Conservation (phyloP, 2,888 invertebrate species). For the Zaprionus bogoriensis region DNA sequence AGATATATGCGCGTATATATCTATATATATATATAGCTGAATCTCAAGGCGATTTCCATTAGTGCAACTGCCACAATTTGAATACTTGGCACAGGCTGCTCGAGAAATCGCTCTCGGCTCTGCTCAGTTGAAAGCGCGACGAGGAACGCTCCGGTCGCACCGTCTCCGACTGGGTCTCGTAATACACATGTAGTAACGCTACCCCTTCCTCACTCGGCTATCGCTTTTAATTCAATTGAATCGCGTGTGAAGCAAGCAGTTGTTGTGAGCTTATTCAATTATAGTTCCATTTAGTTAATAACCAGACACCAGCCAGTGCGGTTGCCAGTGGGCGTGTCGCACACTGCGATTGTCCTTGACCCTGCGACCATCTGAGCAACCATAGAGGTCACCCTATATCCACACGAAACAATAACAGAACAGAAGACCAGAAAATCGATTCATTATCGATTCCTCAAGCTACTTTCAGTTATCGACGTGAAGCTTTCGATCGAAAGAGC, state of each 20-base stretch:
- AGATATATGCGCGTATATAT: background rate
- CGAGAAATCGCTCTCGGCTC: constrained; percentile 4
- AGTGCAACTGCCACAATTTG: constrained; percentile 37
- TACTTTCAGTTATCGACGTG: background rate
- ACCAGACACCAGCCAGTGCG: constrained; percentile 8
- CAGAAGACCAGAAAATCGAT: no score
- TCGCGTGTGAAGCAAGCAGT: constrained; percentile 57
- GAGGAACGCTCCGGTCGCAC: constrained; percentile 44
- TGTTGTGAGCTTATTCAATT: constrained; percentile 1
- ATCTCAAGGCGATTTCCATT: constrained; percentile 43
- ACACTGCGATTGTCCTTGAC: background rate
- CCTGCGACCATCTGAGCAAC: background rate
- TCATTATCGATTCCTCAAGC: background rate
- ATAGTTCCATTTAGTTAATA: constrained; percentile 18
- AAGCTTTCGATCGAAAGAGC: background rate
- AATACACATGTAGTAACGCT: background rate
- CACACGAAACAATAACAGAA: no score
- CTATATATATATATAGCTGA: constrained; percentile 9
- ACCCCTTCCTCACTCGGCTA: background rate
- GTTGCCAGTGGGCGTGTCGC: background rate
- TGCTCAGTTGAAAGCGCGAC: constrained; percentile 52
- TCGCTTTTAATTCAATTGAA: constrained; percentile 26
- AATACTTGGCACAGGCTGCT: constrained; percentile 18
- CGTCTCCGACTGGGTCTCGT: constrained; percentile 7
- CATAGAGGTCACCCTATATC: background rate